Conservation (phyloP, 1,140 invertebrate genomes). For the Dreissena polymorpha region DNA sequence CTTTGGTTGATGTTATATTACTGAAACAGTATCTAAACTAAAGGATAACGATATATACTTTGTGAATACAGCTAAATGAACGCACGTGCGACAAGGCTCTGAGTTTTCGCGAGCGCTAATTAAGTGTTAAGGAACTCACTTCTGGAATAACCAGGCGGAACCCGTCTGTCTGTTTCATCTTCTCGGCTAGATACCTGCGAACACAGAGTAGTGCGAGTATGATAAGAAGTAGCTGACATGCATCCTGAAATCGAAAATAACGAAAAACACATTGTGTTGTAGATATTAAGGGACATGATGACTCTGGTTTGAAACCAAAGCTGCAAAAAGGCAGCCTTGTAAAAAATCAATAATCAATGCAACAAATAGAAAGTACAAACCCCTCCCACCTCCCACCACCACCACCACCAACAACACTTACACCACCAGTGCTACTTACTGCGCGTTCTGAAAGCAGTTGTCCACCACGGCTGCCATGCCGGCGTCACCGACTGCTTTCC, state of each 20-base stretch:
- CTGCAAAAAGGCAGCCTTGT: background rate
- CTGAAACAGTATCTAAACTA: too few relatives aligned
- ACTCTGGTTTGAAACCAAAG: too few relatives aligned
- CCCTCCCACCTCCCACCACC: background rate
- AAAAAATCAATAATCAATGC: background rate
- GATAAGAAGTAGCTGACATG: too few relatives aligned
- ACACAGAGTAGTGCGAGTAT: background rate
- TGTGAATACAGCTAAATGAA: too few relatives aligned
- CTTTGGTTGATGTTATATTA: too few relatives aligned
- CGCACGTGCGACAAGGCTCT: too few relatives aligned
- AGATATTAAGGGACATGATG: too few relatives aligned
- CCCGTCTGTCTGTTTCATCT: conserved; percentile 61
- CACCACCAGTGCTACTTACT: conserved; percentile 44
- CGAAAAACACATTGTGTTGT: too few relatives aligned
- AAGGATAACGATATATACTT: too few relatives aligned
- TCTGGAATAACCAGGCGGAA: conserved; percentile 67
- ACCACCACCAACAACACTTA: background rate
- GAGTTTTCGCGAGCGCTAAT: too few relatives aligned
- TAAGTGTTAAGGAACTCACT: conserved; percentile 45
- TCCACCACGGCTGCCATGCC: conserved; percentile 67
- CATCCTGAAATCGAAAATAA: too few relatives aligned
- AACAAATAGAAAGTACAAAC: background rate
- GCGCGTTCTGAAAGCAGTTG: conserved; percentile 67
- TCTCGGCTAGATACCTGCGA: conserved; percentile 61
- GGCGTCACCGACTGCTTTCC: conserved; percentile 85